Percentiles rank a stretch among this genome's conserved stretches.
Evolutionary conservation across 2,113 vertebrate genomes (phyloP).

Genomic region (Narcine bancroftii): DNA sequence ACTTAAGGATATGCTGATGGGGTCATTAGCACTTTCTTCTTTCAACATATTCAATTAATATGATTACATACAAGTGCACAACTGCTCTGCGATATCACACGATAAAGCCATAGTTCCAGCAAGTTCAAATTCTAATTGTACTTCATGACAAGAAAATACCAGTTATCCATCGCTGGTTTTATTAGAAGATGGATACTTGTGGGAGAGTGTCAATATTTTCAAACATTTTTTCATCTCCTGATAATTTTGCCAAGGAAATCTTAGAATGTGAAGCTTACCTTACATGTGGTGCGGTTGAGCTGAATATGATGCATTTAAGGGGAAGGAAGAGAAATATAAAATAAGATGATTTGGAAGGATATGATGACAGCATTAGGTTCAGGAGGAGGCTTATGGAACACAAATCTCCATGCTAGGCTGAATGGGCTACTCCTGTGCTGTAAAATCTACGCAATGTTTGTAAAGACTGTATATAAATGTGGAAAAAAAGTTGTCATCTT

Average conservation of each 20-base stretch:
- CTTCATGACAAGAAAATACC: not conserved
- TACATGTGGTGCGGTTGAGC: not conserved
- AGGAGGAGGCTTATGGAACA: not conserved
- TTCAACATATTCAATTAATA: not conserved
- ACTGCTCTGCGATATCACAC: not conserved
- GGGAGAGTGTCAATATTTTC: not conserved
- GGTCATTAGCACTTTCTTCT: not conserved
- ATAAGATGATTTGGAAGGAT: not conserved
- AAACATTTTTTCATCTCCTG: not conserved
- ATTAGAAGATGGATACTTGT: not conserved
- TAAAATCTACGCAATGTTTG: not conserved
- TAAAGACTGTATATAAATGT: not conserved
- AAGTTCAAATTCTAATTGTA: not conserved
- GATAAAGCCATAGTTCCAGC: not conserved
- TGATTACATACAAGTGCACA: not conserved
- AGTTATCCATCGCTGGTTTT: not conserved
- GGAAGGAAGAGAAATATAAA: not conserved
- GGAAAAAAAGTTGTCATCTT: not conserved
- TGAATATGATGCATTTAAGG: not conserved
- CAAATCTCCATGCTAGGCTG: not conserved
- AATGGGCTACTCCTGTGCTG: not conserved
- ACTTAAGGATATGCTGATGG: not conserved
- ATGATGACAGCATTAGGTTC: not conserved
- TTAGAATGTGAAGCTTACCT: not conserved
- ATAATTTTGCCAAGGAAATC: not conserved